Percentiles rank a stretch among this genome's conserved stretches.
Evolutionary conservation across 2,888 invertebrate species (phyloP).

Genomic region (Willowsia nigromaculata): DNA sequence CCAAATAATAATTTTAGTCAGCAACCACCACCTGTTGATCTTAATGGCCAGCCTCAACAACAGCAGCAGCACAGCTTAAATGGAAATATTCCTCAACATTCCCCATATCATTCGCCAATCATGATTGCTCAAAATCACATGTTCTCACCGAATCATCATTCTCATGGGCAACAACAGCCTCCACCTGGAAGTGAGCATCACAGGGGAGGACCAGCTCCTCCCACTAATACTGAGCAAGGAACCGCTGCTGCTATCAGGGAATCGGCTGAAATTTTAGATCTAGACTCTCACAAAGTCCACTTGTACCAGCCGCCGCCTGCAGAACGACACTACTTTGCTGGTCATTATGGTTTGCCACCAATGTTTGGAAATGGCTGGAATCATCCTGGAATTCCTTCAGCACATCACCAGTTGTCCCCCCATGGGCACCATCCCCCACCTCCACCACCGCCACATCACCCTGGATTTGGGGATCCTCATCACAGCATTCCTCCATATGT

Average conservation of each 20-base stretch:
- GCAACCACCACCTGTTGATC: conserved; percentile 80
- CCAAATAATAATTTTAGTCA: conserved; percentile 80
- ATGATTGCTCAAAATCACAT: conserved; percentile 73
- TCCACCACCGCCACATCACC: conserved; percentile 62
- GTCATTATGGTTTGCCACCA: conserved; percentile 77
- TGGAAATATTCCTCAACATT: conserved; percentile 67
- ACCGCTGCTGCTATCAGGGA: conserved; percentile 80
- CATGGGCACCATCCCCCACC: conserved; percentile 70
- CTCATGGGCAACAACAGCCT: conserved; percentile 80
- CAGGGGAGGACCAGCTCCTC: conserved; percentile 78
- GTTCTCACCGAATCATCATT: conserved; percentile 78
- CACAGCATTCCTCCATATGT: conserved; percentile 63
- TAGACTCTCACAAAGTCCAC: conserved; percentile 93
- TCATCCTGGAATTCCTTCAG: conserved; percentile 61
- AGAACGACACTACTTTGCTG: conserved; percentile 75
- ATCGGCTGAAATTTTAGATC: conserved; percentile 90
- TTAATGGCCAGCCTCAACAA: conserved; percentile 82
- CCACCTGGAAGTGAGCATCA: conserved; percentile 67
- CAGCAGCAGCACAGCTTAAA: conserved; percentile 53
- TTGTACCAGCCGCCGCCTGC: conserved; percentile 83
- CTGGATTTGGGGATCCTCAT: conserved; percentile 55
- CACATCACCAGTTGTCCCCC: conserved; percentile 62
- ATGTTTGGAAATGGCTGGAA: conserved; percentile 75
- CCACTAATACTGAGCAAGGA: conserved; percentile 77
- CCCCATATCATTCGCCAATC: conserved; percentile 68